Conservation (phyloP, 1,140 invertebrate genomes). For the Dreissena polymorpha region DNA sequence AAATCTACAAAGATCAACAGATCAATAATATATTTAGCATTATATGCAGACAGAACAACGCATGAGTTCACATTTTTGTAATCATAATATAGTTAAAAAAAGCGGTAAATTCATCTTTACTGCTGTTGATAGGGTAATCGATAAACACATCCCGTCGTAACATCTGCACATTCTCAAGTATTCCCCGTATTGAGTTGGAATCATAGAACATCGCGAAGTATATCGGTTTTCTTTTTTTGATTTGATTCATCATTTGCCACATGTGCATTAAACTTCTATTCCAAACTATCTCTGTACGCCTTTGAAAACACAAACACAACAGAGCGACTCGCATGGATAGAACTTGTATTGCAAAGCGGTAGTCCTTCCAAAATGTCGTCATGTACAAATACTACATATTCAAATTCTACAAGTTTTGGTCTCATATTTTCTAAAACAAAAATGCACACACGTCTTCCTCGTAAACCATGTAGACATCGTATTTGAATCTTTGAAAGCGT, state of each 20-base stretch:
- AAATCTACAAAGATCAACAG: too few relatives aligned
- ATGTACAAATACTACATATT: slow-evolving; percentile 8
- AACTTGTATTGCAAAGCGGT: slow-evolving; percentile 20
- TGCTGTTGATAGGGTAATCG: too few relatives aligned
- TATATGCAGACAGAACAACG: too few relatives aligned
- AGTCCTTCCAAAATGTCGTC: background rate
- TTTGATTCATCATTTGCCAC: slow-evolving; percentile 28
- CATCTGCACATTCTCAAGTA: too few relatives aligned
- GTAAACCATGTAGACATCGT: slow-evolving; percentile 2
- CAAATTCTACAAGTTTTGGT: background rate
- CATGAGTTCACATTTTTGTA: too few relatives aligned
- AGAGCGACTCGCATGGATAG: slow-evolving; percentile 20
- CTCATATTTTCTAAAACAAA: slow-evolving; percentile 23
- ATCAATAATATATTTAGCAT: too few relatives aligned
- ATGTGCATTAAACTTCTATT: slow-evolving; percentile 21
- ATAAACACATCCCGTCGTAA: too few relatives aligned
- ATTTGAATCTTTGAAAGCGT: background rate
- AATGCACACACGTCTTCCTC: background rate
- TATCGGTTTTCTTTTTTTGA: background rate
- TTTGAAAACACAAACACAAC: slow-evolving; percentile 31
- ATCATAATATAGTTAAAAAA: too few relatives aligned
- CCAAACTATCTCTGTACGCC: background rate
- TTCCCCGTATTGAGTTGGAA: too few relatives aligned
- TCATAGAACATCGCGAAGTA: slow-evolving; percentile 28
- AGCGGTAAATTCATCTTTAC: too few relatives aligned